Evolutionary conservation across 2,797 vertebrate genomes (phyloP), one percentile per base, ranked within the genome.

Genomic region (Cryptoblepharus egeriae): DNA sequence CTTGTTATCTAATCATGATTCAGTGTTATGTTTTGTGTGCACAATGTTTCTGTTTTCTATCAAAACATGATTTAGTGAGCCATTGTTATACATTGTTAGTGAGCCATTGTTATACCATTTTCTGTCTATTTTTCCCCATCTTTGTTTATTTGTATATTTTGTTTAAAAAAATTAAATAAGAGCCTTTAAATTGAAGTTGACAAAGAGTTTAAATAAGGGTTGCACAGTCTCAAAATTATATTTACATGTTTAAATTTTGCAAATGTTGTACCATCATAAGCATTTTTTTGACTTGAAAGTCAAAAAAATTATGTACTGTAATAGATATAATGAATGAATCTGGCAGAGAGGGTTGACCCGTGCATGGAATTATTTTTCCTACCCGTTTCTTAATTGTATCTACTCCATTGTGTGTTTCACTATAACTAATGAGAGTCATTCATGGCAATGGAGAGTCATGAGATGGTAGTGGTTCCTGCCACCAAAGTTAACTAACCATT

Each of bases 211-310:
- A n/a, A n/a, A n/a, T n/a, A n/a, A n/a, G n/a, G n/a, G n/a, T n/a
- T n/a, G n/a, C n/a, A n/a, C 89, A 89, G 76, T 87, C 88, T 88
- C 80, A 92, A 94, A 93, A 82, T 91, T 88, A 69, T 84, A 65
- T 86, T 90, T 88, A 92, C 78, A 75, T 88, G 91, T 83, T 91
- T 91, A 92, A 93, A 83, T 63, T 87, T 91, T 87, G 77, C 85
- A 91, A 93, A 89, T 91, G 84, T 79, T 88, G 87, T 73, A 75
- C 85, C 82, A 75, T 86, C 81, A 83, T 86, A 78, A 78, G n/a
- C 28, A 8, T 78, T 75, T n/a, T n/a, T n/a, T n/a, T 75, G 58
- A 37, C 28, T 87, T 75, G 81, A 63, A 79, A 70, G 84, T 75
- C 87, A 67, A 91, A 91, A 58, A 45, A 0, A 76, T 28, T 58